Base-by-base conservation (phyloP, 2,797 vertebrate species). In the Chaetodon trifasciatus region DNA sequence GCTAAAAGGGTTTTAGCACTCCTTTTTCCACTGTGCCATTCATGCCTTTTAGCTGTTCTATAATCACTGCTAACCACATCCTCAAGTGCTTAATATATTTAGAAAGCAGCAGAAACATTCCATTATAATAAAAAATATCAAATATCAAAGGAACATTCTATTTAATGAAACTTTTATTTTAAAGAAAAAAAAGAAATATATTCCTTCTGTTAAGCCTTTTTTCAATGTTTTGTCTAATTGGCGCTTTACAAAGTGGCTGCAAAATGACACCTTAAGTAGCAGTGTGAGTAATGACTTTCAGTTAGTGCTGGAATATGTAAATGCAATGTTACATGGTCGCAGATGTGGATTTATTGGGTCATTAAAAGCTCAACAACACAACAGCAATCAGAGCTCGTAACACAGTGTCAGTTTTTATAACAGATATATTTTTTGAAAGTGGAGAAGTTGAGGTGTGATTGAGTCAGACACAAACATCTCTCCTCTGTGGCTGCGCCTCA, bases 271-370 rank as follows among this genome's bases (percentile, higher is more conserved):
- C 47, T 42, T 62, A 68, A 84, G 68, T 70, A 68, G 70, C 46
- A 1, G 63, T 15, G 24, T 71, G 70, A 86, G 75, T 79, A 74
- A 83, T 84, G 74, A 75, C 60, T 74, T 57, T 82, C 40, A 53
- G 66, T 73, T 73, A 47, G 58, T 12, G 61, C 65, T 24, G 56
- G 49, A 73, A 78, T 81, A 81, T 87, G 72, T 69, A 78, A 83
- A 82, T 80, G 3, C 60, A 32, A 42, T 56, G 47, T 57, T 66
- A 66, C 73, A 37, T 73, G 69, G 69, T 28, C 78, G 81, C 76
- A 81, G 78, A 82, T 75, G 78, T 83, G 66, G 64, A 86, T 85
- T 84, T 88, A 85, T 78, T 63, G 78, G 57, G 42, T 40, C 58
- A 64, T 85, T 75, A 88, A 32, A 70, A 82, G 50, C 69, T 64